Conservation (phyloP, 2,888 invertebrate genomes). For the Himalopsyche japonica region DNA sequence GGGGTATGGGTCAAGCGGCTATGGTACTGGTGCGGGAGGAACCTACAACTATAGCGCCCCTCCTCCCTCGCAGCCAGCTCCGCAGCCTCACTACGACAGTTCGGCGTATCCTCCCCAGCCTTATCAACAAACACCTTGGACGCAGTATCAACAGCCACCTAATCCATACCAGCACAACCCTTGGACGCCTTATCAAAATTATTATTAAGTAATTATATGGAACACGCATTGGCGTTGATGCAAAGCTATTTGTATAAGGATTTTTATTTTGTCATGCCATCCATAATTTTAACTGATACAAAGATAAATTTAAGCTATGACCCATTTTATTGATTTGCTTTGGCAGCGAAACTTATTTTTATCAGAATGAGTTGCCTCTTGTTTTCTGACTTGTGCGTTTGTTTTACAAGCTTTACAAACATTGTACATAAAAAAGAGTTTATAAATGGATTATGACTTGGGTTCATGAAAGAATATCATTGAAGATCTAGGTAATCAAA, state of each 20-base stretch:
- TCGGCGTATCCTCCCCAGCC: constrained; percentile 53
- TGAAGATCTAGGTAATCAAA: too few species aligned
- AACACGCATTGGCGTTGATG: too few species aligned
- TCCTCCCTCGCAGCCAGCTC: constrained; percentile 47
- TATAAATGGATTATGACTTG: too few species aligned
- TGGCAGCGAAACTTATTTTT: too few species aligned
- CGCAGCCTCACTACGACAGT: constrained; percentile 47
- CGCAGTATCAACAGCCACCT: constrained; percentile 57
- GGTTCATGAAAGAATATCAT: too few species aligned
- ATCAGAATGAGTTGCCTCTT: too few species aligned
- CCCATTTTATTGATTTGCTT: too few species aligned
- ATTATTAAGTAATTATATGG: constrained; percentile 48
- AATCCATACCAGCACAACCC: constrained; percentile 57
- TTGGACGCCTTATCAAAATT: constrained; percentile 58
- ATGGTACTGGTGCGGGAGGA: constrained; percentile 13
- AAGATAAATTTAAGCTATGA: too few species aligned
- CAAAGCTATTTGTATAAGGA: too few species aligned
- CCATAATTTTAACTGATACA: too few species aligned
- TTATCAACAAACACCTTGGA: constrained; percentile 54
- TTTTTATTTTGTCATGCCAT: too few species aligned
- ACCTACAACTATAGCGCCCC: constrained; percentile 49
- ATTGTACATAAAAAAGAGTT: not conserved
- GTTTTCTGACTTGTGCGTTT: too few species aligned
- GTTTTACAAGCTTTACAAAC: not conserved
- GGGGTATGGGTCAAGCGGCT: constrained; percentile 17